Conservation (phyloP, 2,797 vertebrate genomes). For the Sarcoramphus papa region DNA sequence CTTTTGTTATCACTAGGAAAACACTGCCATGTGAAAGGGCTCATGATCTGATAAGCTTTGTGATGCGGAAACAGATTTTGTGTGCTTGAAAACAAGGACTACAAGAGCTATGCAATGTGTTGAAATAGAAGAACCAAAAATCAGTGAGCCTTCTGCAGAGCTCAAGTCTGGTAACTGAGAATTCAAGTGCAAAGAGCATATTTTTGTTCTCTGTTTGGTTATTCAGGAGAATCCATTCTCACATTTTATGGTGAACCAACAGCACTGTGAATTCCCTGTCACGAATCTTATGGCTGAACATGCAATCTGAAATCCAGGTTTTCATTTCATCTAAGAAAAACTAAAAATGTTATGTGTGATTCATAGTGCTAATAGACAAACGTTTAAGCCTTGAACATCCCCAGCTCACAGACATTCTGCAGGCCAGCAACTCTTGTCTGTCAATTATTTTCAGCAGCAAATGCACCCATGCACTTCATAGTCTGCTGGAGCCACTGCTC, state of each 20-base stretch:
- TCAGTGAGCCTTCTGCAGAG: not conserved
- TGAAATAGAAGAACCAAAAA: not conserved
- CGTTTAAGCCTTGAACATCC: not conserved
- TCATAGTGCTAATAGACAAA: not conserved
- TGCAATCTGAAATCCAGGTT: not conserved
- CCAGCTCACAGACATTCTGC: not conserved
- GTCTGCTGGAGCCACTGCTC: not conserved
- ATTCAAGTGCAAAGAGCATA: not conserved
- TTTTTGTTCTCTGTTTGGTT: not conserved
- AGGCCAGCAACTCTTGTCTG: not conserved
- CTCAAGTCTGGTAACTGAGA: not conserved
- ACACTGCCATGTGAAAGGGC: not conserved
- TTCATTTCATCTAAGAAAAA: not conserved
- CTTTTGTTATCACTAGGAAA: not conserved
- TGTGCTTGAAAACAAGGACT: not conserved
- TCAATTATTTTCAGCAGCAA: not conserved
- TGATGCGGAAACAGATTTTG: not conserved
- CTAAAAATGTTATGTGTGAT: not conserved
- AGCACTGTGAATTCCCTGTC: not conserved
- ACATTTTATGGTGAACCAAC: not conserved
- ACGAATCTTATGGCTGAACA: not conserved
- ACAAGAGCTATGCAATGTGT: not conserved
- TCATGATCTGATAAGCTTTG: not conserved
- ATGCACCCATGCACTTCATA: not conserved
- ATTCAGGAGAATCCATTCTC: not conserved